Evolutionary conservation across 2,888 invertebrate genomes (phyloP).

Genomic region (Protodeltote pygarga): DNA sequence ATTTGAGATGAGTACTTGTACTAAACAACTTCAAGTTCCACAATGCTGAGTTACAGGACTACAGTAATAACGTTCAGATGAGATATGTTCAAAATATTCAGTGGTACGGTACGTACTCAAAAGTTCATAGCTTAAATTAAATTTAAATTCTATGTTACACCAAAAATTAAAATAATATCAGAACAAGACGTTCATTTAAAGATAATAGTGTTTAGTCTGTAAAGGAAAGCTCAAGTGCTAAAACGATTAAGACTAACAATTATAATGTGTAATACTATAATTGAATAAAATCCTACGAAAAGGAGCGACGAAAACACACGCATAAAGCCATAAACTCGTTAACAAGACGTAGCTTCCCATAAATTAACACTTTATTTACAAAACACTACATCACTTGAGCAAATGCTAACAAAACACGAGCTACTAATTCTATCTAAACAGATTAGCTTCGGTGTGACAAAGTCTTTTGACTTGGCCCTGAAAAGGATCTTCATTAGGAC

Average conservation of each 20-base stretch:
- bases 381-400: neutral
- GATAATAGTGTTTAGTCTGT: too few species aligned
- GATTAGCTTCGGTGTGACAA: slow-evolving; percentile 49
- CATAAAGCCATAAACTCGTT: too few species aligned
- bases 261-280: too few species aligned
- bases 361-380: neutral
- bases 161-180: too few species aligned
- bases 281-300: neutral
- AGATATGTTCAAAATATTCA: slow-evolving; percentile 2
- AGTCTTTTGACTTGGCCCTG: slow-evolving; percentile 43
- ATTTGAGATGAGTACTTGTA: slow-evolving; percentile 10
- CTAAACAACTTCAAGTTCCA: slow-evolving; percentile 6
- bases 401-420: slow-evolving; percentile 11
- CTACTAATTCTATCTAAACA: slow-evolving; percentile 7
- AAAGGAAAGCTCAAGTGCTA: too few species aligned
- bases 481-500: slow-evolving; percentile 69
- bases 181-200: too few species aligned
- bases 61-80: neutral
- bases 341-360: neutral
- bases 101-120: too few species aligned
- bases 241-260: too few species aligned
- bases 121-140: too few species aligned
- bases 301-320: neutral
- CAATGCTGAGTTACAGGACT: slow-evolving; percentile 10
- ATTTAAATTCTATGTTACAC: too few species aligned